Percentiles rank a stretch among this genome's conserved stretches.
These are phyloP conservation scores for Luperina testacea DNA, from an alignment of 2,888 invertebrate genomes.

Conservation along the genomic window DNA sequence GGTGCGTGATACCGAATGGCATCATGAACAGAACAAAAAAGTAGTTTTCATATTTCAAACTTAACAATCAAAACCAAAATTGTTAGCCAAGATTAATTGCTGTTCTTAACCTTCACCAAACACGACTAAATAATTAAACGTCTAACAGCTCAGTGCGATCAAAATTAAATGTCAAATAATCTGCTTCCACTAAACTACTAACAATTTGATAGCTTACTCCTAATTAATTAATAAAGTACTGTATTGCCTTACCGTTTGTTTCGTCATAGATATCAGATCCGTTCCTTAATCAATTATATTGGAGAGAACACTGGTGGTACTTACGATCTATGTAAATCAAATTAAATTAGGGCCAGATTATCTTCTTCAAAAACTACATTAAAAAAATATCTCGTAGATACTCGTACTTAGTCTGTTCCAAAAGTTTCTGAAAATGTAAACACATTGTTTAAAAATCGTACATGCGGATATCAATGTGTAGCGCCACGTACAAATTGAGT, in stretches of 20 bases:
- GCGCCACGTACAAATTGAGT: neutral
- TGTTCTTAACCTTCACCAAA: neutral
- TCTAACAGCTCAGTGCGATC: neutral
- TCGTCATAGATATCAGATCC: conserved; percentile 9
- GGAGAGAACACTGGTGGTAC: neutral
- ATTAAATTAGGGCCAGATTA: neutral
- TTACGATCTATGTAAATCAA: neutral
- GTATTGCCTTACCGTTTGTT: conserved; percentile 14
- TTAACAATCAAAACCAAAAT: neutral
- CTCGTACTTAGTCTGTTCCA: neutral
- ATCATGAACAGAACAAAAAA: neutral
- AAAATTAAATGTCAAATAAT: conserved; percentile 12
- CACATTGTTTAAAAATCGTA: neutral
- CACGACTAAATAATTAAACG: neutral
- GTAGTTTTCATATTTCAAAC: neutral
- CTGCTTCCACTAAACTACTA: neutral
- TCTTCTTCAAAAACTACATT: neutral
- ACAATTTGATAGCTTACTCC: neutral
- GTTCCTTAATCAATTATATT: neutral
- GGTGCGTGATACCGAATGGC: neutral
- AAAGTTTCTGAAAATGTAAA: neutral
- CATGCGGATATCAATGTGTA: too few relatives aligned
- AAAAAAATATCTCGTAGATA: neutral
- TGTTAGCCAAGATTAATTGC: neutral
- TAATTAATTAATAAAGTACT: conserved; percentile 20